Evolutionary conservation across 2,797 vertebrate species (phyloP).

Genomic region (Lutjanus campechanus): DNA sequence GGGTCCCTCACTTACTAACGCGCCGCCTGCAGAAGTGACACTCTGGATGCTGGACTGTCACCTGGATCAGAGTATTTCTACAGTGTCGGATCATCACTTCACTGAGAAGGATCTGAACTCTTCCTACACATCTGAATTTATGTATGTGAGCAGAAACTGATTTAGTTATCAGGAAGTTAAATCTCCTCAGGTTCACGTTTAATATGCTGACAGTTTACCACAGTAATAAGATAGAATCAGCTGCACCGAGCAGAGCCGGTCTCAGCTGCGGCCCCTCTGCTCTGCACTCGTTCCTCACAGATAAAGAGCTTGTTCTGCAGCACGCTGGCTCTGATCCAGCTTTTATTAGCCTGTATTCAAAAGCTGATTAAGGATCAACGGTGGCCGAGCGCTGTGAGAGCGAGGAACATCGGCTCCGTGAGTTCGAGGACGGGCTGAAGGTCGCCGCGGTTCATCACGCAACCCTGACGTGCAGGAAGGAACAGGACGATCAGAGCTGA

Average conservation of each 20-base stretch:
- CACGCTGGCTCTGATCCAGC: conserved; percentile 75
- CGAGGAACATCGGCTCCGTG: conserved; percentile 38
- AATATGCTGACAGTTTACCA: conserved; percentile 10
- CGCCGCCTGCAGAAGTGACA: too few species aligned
- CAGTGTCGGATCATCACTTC: background rate
- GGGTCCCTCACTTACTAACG: too few species aligned
- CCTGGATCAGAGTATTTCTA: background rate
- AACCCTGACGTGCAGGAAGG: conserved; percentile 27
- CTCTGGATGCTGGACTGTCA: background rate
- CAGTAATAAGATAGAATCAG: conserved; percentile 5
- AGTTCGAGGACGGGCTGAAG: conserved; percentile 70
- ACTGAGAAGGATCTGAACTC: background rate
- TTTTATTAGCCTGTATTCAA: conserved; percentile 80
- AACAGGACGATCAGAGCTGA: conserved; percentile 16
- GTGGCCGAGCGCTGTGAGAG: conserved; percentile 60
- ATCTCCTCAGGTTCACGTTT: background rate
- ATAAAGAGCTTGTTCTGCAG: conserved; percentile 80
- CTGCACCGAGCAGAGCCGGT: conserved; percentile 4
- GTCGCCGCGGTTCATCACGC: conserved; percentile 52
- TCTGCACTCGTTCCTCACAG: conserved; percentile 38
- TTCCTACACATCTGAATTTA: background rate
- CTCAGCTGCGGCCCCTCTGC: conserved; percentile 6
- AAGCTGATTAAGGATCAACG: conserved; percentile 83
- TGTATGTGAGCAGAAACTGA: background rate
- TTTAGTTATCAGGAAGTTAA: background rate